These are phyloP conservation scores for Leptoclinus maculatus DNA, from an alignment of 2,797 vertebrate species.

Conservation along the genomic window DNA sequence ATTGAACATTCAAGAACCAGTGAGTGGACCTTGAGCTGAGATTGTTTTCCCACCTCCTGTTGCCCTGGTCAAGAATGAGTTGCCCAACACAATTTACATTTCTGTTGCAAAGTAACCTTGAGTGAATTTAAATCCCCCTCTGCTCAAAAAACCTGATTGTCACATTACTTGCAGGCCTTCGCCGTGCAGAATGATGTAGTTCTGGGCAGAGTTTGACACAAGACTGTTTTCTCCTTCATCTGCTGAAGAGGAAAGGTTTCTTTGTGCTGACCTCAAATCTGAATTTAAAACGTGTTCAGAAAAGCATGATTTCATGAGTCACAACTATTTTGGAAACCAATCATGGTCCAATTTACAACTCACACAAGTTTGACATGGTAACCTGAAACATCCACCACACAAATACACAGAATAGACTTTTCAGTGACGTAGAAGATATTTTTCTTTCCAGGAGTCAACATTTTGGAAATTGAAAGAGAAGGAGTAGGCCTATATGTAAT, in stretches of 20 bases:
- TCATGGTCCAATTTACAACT: neutral
- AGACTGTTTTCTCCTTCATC: neutral
- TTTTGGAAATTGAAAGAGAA: neutral
- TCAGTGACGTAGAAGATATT: neutral
- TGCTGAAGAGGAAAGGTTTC: neutral
- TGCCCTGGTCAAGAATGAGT: neutral
- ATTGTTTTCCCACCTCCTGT: neutral
- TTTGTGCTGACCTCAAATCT: neutral
- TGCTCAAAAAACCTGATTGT: neutral
- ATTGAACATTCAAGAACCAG: neutral
- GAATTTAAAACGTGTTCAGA: neutral
- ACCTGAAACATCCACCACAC: neutral
- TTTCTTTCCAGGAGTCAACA: neutral
- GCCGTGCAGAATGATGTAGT: neutral
- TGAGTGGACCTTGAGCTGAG: neutral
- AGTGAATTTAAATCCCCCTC: neutral
- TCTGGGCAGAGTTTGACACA: neutral
- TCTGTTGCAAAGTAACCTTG: neutral
- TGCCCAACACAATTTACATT: neutral
- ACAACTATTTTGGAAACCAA: neutral
- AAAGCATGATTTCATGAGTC: neutral
- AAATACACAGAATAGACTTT: neutral
- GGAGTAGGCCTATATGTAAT: neutral
- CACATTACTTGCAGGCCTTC: neutral
- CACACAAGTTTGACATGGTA: neutral